These are phyloP conservation scores for Ammospiza nelsoni DNA, from an alignment of 2,113 vertebrate genomes.

Conservation along the genomic window DNA sequence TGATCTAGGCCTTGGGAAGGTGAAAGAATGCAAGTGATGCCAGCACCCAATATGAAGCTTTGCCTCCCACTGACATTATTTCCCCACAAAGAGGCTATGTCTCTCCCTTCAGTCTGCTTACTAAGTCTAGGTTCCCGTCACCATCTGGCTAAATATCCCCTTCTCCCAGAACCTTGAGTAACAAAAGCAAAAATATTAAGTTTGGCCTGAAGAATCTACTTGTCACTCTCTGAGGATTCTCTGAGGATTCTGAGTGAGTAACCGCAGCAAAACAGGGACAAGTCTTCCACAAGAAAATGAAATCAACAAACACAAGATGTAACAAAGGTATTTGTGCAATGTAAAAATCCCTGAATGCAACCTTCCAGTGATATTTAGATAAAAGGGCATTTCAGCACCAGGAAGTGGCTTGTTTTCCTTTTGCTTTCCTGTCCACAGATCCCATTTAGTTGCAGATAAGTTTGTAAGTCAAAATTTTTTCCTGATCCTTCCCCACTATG, in stretches of 20 bases:
- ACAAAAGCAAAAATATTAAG: not conserved
- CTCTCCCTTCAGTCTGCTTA: not conserved
- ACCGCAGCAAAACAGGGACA: not conserved
- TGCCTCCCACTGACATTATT: not conserved
- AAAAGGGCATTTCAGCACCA: not conserved
- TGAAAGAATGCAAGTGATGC: not conserved
- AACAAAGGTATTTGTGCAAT: not conserved
- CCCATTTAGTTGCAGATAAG: not conserved
- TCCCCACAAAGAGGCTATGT: not conserved
- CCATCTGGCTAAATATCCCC: not conserved
- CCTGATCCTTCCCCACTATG: not conserved
- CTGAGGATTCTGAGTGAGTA: not conserved
- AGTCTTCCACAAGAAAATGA: not conserved
- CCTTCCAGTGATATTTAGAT: not conserved
- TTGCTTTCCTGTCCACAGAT: not conserved
- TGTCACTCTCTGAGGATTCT: not conserved
- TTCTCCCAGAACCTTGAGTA: not conserved
- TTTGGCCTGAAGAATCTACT: not conserved
- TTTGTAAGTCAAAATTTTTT: not conserved
- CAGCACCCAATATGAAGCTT: not conserved
- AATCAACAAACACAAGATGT: not conserved
- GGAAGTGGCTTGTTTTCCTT: not conserved
- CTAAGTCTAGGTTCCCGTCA: not conserved
- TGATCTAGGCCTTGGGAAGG: not conserved
- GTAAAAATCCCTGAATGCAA: not conserved